Base-by-base conservation (phyloP, 1,140 invertebrate genomes). In the Elysia chlorotica region DNA sequence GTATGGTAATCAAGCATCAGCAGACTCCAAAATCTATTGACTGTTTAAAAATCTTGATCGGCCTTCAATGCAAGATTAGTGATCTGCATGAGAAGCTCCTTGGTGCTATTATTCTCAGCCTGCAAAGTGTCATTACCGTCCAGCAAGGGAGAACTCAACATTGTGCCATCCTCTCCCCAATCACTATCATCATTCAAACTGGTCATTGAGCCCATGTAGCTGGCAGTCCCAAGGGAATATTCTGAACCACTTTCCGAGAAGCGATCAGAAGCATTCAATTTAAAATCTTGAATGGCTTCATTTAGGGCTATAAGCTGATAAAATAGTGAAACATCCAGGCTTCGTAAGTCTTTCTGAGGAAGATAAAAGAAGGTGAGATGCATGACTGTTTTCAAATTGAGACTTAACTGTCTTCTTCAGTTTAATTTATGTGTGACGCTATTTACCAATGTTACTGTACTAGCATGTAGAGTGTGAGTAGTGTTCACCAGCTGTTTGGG, bases 251-350 rank as follows among this genome's bases (percentile, higher is more conserved):
- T 78, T 53, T 80, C 82, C 30, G 91, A 91, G 53, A 90, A 91
- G 75, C 92, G 91, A 36, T 92, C 92, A 79, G 93, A 91, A 31
- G 93, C 84, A 23, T 93, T 89, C 61, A 91, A 90, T 14, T 94
- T 91, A 86, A 94, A 95, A 72, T 95, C 93, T 79, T 94, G 93
- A 83, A 96, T 94, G 1, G 93, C 92, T 85, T 95, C 94, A 85
- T 95, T 95, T 10, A 96, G 87, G 0, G 93, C 92, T 94, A 94
- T 95, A 69, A 96, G 88, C 85, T 95, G 94, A 0, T 93, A 94
- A 1, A 96, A 88, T 35, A 96, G 86, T 0, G 93, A 94, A 28
- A 96, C 88, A 83, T 96, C 94, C 82, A 95, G 81, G 82, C 95
- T 93, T 25, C 94, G 89, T 0, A 96, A 88, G 74, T 92, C 92